These are phyloP conservation scores for Geotrypetes seraphini DNA, from an alignment of 2,797 vertebrate genomes.

Conservation along the genomic window DNA sequence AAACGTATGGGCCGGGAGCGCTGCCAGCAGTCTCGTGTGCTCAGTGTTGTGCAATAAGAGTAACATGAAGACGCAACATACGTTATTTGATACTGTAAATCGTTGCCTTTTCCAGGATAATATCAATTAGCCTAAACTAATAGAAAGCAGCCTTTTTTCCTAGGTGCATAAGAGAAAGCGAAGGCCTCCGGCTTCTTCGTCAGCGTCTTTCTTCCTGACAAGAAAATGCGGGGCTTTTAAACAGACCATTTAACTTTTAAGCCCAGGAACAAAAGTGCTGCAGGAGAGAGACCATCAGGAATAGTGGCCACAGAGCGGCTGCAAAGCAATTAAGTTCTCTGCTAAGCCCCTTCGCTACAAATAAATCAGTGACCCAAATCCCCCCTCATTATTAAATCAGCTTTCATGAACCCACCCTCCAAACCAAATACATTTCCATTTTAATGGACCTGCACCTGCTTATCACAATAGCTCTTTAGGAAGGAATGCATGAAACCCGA, in stretches of 20 bases:
- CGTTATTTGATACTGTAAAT: too few species aligned
- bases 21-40: too few species aligned
- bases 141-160: too few species aligned
- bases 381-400: constrained; percentile 35
- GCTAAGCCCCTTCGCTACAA: constrained; percentile 26
- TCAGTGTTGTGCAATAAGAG: too few species aligned
- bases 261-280: constrained; percentile 9
- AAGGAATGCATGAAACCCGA: constrained; percentile 6
- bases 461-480: not conserved
- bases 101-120: too few species aligned
- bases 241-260: constrained; percentile 8
- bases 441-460: constrained; percentile 29
- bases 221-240: not conserved
- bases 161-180: too few species aligned
- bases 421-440: constrained; percentile 9
- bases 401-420: constrained; percentile 37
- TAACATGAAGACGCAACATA: too few species aligned
- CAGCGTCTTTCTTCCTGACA: not conserved
- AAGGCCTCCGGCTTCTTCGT: too few species aligned
- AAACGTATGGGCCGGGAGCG: too few species aligned
- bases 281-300: constrained; percentile 5
- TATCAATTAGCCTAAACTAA: too few species aligned
- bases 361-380: constrained; percentile 37
- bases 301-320: constrained; percentile 12
- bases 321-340: constrained; percentile 37